Base-by-base conservation (phyloP, 1,140 invertebrate species). In the Drosophila carrolli region DNA sequence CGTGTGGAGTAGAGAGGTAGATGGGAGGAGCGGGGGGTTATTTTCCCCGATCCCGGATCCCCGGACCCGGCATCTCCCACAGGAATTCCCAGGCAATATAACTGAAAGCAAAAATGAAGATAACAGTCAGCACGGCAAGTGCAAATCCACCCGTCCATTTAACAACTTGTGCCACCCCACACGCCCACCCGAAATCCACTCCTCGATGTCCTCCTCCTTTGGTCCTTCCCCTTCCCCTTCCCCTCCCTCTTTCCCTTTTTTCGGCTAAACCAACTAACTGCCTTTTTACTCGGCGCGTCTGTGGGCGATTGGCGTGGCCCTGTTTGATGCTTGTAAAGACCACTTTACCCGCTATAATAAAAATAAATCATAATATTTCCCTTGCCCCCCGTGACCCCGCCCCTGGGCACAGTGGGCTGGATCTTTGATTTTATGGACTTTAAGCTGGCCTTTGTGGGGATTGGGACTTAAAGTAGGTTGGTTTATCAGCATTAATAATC, bases 351-450 rank as follows among this genome's bases (percentile, higher is more conserved):
- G 88, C 90, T 86, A 77, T 91, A 91, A 91, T 91, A 91, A 91
- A 91, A 91, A 91, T 91, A 91, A 91, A 91, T 91, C 90, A 91
- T 91, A 91, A 91, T 91, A 91, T 91, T 90, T 78, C 86, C 72
- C 65, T 63, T 63, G 41, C 70, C 73, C 78, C 47, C 59, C 9
- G 71, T 68, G 74, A 51, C 53, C 50, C 56, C 59, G 63, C 71
- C 37, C 43, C 6, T 43, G 7, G 0, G 37, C 60, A 62, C 60
- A 62, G 60, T 62, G 60, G 60, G 60, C 54, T 16, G 11, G 10
- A 46, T 16, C 32, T 23, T 14, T 2, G 9, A 27, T 16, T 16
- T 19, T 8, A 0, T 1, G 4, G 11, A 23, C 19, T 27, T 47
- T 47, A 27, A 47, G 11, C 16, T 7, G 10, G 32, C 9, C 35